Base-by-base conservation (phyloP, 1,140 invertebrate genomes). In the Thaumatotibia leucotreta region DNA sequence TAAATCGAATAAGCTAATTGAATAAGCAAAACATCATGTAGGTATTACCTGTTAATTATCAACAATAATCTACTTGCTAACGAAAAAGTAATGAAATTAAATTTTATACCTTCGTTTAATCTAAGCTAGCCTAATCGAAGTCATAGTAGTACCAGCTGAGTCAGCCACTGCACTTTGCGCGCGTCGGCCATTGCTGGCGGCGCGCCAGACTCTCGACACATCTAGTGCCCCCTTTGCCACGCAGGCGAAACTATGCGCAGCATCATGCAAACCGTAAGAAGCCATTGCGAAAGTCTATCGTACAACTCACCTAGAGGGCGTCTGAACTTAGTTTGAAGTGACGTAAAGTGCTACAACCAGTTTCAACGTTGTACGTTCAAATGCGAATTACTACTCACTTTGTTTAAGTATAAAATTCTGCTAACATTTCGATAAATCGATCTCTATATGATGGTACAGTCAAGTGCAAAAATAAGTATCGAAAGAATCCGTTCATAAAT, bases 221-320 rank as follows among this genome's bases (percentile, higher is more conserved):
- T 76, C 66, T 72, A 76, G 72, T 70, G 63, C 68, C 71, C 74
- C 70, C 71, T 73, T 66, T 67, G 66, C 70, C 45, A 45, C 67
- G 66, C 66, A 66, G 52, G 14, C 64, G 65, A 68, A 74, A 71
- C 73, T 69, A 67, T 70, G 69, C 62, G 65, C 67, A 65, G 64
- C 64, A 52, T 70, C 64, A 73, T 66, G 20, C 45, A 64, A 45
- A 29, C 27, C 29, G 58, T 54, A 31, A 64, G 61, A 61, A 22
- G 52, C 49, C 29, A 65, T 14, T 39, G 63, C 54, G 27, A 69
- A 68, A 22, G 31, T 64, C 58, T 22, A 3, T 6, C 32, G 63
- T 68, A 63, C 58, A 62, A 69, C 61, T 63, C 45, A 64, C 62
- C 63, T 24, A 14, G 22, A 49, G 58, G 61, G 58, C 61, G 64